Percentiles rank a stretch among this genome's conserved stretches.
Evolutionary conservation across 2,797 vertebrate genomes (phyloP).

Genomic region (Sebastes flavidus): DNA sequence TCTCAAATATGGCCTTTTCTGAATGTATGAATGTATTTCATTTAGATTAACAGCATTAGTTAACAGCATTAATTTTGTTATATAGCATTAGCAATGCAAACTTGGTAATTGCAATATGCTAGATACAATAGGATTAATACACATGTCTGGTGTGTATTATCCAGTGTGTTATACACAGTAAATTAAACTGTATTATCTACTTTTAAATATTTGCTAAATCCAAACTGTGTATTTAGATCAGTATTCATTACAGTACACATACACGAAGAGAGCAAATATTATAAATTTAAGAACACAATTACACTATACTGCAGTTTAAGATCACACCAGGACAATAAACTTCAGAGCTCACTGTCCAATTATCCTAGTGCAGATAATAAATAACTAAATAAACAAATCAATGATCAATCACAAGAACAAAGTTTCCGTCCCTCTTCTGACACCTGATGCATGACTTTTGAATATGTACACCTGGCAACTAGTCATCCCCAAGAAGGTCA

Average conservation of each 20-base stretch:
- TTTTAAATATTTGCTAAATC: not conserved
- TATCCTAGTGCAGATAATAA: not conserved
- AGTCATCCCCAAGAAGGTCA: not conserved
- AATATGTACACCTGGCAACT: not conserved
- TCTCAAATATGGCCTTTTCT: not conserved
- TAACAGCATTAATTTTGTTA: not conserved
- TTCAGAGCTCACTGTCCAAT: not conserved
- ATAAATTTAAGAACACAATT: not conserved
- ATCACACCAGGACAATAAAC: not conserved
- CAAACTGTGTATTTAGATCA: not conserved
- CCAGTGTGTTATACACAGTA: not conserved
- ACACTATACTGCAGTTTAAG: too few species aligned
- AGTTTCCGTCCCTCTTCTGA: not conserved
- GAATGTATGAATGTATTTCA: not conserved
- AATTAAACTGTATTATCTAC: not conserved
- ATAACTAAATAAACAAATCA: not conserved
- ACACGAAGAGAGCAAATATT: not conserved
- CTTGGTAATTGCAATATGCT: not conserved
- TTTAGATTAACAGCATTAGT: not conserved
- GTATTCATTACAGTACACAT: not conserved
- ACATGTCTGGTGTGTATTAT: too few species aligned
- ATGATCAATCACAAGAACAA: not conserved
- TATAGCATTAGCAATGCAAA: not conserved
- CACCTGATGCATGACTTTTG: not conserved
- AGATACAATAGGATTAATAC: not conserved